These are phyloP conservation scores for Heliothis virescens DNA, from an alignment of 1,140 invertebrate genomes.

Conservation along the genomic window DNA sequence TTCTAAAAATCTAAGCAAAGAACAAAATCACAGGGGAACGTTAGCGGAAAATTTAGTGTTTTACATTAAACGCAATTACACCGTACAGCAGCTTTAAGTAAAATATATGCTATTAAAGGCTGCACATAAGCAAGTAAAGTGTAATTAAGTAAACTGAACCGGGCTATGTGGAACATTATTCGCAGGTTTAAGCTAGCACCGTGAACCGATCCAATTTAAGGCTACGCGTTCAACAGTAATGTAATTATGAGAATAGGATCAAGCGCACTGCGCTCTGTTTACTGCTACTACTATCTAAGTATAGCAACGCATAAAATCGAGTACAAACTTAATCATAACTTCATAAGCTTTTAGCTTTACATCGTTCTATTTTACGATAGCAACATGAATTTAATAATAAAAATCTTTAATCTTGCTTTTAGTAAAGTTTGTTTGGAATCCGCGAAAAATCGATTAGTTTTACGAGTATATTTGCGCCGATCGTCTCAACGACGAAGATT, in stretches of 20 bases:
- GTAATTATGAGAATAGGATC: constrained; percentile 50
- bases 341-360: neutral
- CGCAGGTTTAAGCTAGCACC: constrained; percentile 38
- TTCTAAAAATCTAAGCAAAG: constrained; percentile 3
- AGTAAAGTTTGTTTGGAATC: too few species aligned
- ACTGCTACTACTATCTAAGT: constrained; percentile 13
- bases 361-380: neutral
- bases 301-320: neutral
- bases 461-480: too few species aligned
- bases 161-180: constrained; percentile 31
- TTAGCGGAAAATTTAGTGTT: constrained; percentile 4
- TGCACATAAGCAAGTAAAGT: constrained; percentile 33
- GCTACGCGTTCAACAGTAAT: constrained; percentile 51
- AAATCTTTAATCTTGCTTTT: too few species aligned
- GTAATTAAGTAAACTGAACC: constrained; percentile 38
- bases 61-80: constrained; percentile 36
- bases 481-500: neutral
- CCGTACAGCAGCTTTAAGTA: constrained; percentile 7
- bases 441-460: too few species aligned
- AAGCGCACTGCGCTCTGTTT: constrained; percentile 30
- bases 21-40: constrained; percentile 19
- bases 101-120: constrained; percentile 37
- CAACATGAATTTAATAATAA: too few species aligned
- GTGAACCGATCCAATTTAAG: constrained; percentile 46
- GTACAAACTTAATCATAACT: neutral